Evolutionary conservation across 2,888 invertebrate genomes (phyloP).

Genomic region (Gymnoscelis rufifasciata): DNA sequence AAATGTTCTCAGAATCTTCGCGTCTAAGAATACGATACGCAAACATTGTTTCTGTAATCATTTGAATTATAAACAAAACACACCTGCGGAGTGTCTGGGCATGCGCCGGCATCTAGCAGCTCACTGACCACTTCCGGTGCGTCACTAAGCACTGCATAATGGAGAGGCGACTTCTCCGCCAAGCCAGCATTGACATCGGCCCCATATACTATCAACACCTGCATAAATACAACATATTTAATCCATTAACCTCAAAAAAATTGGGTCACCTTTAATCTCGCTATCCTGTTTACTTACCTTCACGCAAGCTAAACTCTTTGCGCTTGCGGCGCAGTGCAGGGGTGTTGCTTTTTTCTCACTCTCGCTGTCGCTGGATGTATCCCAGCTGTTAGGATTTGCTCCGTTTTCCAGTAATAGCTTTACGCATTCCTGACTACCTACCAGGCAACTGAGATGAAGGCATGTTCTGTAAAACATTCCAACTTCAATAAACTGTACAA

Average conservation of each 20-base stretch:
- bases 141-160: constrained; percentile 90
- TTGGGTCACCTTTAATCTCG: constrained; percentile 37
- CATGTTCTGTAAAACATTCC: constrained; percentile 52
- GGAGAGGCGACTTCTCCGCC: constrained; percentile 85
- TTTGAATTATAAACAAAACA: constrained; percentile 32
- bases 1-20: neutral
- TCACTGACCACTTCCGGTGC: constrained; percentile 85
- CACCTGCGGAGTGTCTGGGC: constrained; percentile 90
- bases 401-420: constrained; percentile 83
- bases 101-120: constrained; percentile 87
- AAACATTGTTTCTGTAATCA: constrained; percentile 8
- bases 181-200: constrained; percentile 90
- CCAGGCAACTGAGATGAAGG: constrained; percentile 88
- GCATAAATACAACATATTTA: constrained; percentile 42
- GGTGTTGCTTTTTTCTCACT: constrained; percentile 84
- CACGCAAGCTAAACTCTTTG: constrained; percentile 80
- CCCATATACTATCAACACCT: constrained; percentile 83
- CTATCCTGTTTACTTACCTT: constrained; percentile 60
- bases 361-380: constrained; percentile 77
- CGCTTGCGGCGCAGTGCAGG: constrained; percentile 87
- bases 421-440: constrained; percentile 85
- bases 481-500: too few species aligned
- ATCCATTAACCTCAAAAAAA: constrained; percentile 17
- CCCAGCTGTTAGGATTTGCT: constrained; percentile 86
- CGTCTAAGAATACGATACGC: neutral